phyloP scores from a whole-genome alignment of 2,797 vertebrate species.

The Tangara arthus region DNA sequence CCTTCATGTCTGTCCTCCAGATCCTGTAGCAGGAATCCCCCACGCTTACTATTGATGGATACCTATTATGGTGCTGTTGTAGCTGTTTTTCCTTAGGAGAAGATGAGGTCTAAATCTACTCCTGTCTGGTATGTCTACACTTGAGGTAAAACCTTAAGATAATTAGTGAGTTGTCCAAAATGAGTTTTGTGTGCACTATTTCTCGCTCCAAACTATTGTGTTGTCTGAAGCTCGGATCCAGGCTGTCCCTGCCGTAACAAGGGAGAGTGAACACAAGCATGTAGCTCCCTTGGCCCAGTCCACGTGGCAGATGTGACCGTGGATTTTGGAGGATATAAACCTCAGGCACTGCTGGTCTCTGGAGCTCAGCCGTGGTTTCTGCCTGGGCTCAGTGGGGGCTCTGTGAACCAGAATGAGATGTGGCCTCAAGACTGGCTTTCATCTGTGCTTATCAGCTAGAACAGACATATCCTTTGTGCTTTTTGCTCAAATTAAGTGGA shows the following conservation, averaged over 20 bases:
- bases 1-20: neutral
- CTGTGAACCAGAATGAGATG: slow-evolving; percentile 25
- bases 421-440: slow-evolving; percentile 44
- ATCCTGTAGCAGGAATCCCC: neutral
- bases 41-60: neutral
- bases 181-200: neutral
- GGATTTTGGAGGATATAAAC: neutral
- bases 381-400: neutral
- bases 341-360: neutral
- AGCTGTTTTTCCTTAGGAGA: neutral
- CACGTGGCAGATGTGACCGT: neutral
- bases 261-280: neutral
- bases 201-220: neutral
- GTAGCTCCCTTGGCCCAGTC: neutral
- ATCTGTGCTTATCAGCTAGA: slow-evolving; percentile 35
- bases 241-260: neutral
- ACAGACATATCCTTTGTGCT: slow-evolving; percentile 1
- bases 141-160: neutral
- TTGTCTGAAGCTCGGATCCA: neutral
- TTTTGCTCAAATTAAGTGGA: slow-evolving; percentile 11
- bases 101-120: neutral
- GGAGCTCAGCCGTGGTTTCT: neutral
- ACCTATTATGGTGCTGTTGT: neutral
- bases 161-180: neutral
- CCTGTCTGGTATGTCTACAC: neutral